Conservation (phyloP, 2,888 invertebrate genomes). For the Bimastos eiseni region DNA sequence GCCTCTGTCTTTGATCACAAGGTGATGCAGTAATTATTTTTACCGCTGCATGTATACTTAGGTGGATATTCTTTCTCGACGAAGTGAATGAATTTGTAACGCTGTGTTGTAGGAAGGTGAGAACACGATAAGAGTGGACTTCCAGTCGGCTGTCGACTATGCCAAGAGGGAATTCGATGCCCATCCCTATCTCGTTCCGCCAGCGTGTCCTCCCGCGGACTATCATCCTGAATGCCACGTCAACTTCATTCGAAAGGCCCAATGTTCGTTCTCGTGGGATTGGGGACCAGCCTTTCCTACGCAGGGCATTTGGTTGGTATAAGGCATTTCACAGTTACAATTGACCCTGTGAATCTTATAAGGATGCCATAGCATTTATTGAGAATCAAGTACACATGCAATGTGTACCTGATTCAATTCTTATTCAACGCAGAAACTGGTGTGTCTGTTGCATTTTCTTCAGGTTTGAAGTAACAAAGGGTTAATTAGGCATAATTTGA, state of each 20-base stretch:
- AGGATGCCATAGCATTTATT: no score
- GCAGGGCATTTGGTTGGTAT: slow-evolving; percentile 58
- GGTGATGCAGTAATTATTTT: no score
- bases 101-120: slow-evolving; percentile 28
- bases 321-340: not conserved
- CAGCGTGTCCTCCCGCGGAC: slow-evolving; percentile 73
- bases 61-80: not conserved
- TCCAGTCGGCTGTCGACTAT: slow-evolving; percentile 71
- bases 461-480: no score
- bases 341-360: not conserved
- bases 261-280: slow-evolving; percentile 92
- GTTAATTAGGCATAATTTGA: no score
- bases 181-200: slow-evolving; percentile 66
- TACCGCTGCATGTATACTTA: no score
- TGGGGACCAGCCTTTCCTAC: slow-evolving; percentile 96
- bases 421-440: no score
- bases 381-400: no score
- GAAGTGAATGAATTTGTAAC: not conserved
- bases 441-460: no score
- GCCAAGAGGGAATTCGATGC: slow-evolving; percentile 62
- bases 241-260: slow-evolving; percentile 71
- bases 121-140: slow-evolving; percentile 70
- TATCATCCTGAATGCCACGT: slow-evolving; percentile 89
- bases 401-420: no score
- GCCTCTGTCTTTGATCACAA: no score